A percentile compares a stretch with the other conserved stretches of the same genome.
phyloP scores from a whole-genome alignment of 1,140 invertebrate species.

The Drosophila rufa region DNA sequence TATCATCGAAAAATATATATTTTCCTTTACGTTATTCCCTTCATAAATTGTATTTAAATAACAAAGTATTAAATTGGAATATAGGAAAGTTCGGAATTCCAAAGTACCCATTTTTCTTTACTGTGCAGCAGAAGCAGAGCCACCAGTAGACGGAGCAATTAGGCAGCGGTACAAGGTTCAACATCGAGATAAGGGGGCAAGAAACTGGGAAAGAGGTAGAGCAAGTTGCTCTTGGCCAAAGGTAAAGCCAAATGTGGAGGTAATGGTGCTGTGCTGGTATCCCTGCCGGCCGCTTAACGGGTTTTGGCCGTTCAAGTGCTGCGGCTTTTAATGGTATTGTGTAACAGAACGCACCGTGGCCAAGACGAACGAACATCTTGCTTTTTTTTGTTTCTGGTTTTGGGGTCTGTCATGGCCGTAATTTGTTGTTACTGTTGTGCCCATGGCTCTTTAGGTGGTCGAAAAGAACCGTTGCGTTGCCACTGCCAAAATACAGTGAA shows the following conservation, averaged over 20 bases:
- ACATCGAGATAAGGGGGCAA: slow-evolving; percentile 28
- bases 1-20: too few relatives aligned
- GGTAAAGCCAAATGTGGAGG: slow-evolving; percentile 12
- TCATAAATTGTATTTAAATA: too few relatives aligned
- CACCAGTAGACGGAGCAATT: slow-evolving; percentile 48
- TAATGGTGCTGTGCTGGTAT: slow-evolving; percentile 30
- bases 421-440: slow-evolving; percentile 51
- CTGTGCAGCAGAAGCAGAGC: slow-evolving; percentile 25
- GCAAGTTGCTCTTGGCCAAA: slow-evolving; percentile 65
- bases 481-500: slow-evolving; percentile 80
- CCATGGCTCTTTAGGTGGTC: slow-evolving; percentile 46
- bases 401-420: slow-evolving; percentile 67
- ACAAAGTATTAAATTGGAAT: too few relatives aligned
- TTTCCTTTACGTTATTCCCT: not conserved
- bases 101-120: not conserved
- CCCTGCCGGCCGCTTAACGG: slow-evolving; percentile 70
- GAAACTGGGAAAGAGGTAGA: slow-evolving; percentile 47
- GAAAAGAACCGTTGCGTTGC: slow-evolving; percentile 77
- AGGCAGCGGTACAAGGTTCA: slow-evolving; percentile 46
- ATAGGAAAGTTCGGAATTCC: not conserved
- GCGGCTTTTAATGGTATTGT: slow-evolving; percentile 76
- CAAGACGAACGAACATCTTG: slow-evolving; percentile 29
- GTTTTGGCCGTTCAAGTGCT: slow-evolving; percentile 72
- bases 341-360: slow-evolving; percentile 76
- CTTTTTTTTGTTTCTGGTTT: slow-evolving; percentile 11